Base-by-base conservation (phyloP, 2,113 vertebrate genomes). In the Gymnorhina tibicen region DNA sequence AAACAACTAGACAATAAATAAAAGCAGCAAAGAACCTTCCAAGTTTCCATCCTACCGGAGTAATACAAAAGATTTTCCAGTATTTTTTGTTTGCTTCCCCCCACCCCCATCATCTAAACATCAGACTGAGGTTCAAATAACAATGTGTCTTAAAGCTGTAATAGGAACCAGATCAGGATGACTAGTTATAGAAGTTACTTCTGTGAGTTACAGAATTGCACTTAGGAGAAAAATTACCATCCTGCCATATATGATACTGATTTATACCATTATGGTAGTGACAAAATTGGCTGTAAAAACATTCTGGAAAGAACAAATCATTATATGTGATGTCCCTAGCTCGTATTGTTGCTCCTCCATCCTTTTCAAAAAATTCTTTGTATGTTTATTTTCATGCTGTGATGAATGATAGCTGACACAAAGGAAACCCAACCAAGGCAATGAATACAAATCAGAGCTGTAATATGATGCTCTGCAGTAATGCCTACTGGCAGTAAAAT, bases 321-420 rank as follows among this genome's bases (percentile, higher is more conserved):
- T 87, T 82, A 22, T 64, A 44, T 32, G 23, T 7, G 3, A 5
- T 82, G 32, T 78, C 50, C 46, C 41, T 78, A 79, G 24, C 50
- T 93, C 5, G 2, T 63, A 55, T 42, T 89, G 87, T 89, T 3
- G 1, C 41, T 91, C 13, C 39, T 85, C 27, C 14, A 30, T 87
- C n/a, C 39, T 85, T 92, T 85, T 63, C 14, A n/a, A 49, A 74
- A 59, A 93, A 53, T 64, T 72, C 67, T 85, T 70, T 89, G 46
- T 64, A 50, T 92, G 74, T 91, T 96, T 96, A 75, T 96, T 95
- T 95, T 91, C 93, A 74, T 1, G 8, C 78, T 89, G 70, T 80
- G 84, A 74, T 95, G 95, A 96, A 91, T 89, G 86, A 92, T 80
- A 78, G 89, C 79, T 93, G 89, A 76, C 86, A 85, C 46, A 76